Percentiles rank a stretch among this genome's conserved stretches.
Evolutionary conservation across 2,113 vertebrate genomes (phyloP).

Genomic region (Microcebus ravelobensis): DNA sequence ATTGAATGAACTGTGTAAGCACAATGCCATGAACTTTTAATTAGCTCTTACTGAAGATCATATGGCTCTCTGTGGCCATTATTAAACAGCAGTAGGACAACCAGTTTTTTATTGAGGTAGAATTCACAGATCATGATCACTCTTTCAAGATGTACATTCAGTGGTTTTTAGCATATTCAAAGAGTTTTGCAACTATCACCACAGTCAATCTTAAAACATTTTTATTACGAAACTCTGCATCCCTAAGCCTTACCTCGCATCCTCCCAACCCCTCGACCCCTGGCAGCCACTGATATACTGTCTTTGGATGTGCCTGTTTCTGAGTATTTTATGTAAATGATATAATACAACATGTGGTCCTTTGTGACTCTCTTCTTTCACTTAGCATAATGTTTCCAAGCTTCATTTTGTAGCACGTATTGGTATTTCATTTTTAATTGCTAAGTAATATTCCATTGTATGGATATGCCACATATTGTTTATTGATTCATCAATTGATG

Average conservation of each 20-base stretch:
- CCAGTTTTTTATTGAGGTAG: not conserved
- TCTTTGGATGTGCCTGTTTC: not conserved
- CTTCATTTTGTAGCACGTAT: not conserved
- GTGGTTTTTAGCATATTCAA: not conserved
- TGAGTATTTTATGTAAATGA: not conserved
- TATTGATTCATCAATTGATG: not conserved
- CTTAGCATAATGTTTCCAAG: not conserved
- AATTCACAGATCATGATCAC: not conserved
- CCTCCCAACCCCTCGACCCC: not conserved
- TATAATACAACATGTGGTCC: not conserved
- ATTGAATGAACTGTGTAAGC: not conserved
- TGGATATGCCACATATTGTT: not conserved
- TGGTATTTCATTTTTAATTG: not conserved
- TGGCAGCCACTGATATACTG: not conserved
- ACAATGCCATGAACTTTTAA: not conserved
- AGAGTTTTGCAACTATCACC: not conserved
- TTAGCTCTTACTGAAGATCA: not conserved
- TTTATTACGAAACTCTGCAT: not conserved
- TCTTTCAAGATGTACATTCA: not conserved
- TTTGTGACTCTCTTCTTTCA: not conserved
- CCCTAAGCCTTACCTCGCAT: no score
- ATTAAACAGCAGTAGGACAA: not conserved
- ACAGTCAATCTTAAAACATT: not conserved
- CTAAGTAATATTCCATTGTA: not conserved
- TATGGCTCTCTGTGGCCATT: not conserved